Percentiles rank a stretch among this genome's conserved stretches.
Evolutionary conservation across 2,888 invertebrate genomes (phyloP).

Genomic region (Pammene fasciana): DNA sequence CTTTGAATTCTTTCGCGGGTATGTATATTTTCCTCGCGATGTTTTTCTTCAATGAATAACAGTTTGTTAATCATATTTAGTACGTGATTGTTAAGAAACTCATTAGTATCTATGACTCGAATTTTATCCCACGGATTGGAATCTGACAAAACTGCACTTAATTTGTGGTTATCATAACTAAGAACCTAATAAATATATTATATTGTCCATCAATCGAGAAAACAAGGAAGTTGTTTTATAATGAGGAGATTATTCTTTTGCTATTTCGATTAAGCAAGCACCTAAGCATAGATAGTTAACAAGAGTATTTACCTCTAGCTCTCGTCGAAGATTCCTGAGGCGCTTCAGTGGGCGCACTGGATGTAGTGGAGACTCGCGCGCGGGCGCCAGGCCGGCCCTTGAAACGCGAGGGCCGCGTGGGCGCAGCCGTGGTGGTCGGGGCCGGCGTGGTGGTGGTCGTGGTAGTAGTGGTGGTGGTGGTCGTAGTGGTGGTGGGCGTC

Average conservation of each 20-base stretch:
- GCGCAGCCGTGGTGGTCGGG: conserved; percentile 69
- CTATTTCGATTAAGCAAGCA: not conserved
- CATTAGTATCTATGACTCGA: not conserved
- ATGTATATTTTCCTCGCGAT: not conserved
- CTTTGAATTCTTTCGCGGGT: too few species aligned
- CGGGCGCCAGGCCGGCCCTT: conserved; percentile 74
- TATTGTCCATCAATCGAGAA: not conserved
- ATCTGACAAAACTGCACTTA: not conserved
- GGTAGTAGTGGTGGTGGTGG: conserved; percentile 82
- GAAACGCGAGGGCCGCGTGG: conserved; percentile 76
- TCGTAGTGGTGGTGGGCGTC: conserved; percentile 76
- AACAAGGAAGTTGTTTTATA: not conserved
- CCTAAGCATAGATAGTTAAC: not conserved
- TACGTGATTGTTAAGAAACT: not conserved
- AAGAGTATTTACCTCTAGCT: conserved; percentile 70
- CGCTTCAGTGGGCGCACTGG: conserved; percentile 68
- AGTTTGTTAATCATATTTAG: not conserved
- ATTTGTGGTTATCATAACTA: not conserved
- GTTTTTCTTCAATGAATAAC: not conserved
- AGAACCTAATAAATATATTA: not conserved
- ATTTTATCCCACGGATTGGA: too few species aligned
- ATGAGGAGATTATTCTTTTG: not conserved
- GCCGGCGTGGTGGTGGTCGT: conserved; percentile 82
- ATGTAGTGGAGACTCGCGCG: conserved; percentile 73
- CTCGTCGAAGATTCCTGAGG: conserved; percentile 75